A percentile compares a stretch with the other conserved stretches of the same genome.
phyloP scores from a whole-genome alignment of 2,797 vertebrate species.

The Cichlasoma orientale region DNA sequence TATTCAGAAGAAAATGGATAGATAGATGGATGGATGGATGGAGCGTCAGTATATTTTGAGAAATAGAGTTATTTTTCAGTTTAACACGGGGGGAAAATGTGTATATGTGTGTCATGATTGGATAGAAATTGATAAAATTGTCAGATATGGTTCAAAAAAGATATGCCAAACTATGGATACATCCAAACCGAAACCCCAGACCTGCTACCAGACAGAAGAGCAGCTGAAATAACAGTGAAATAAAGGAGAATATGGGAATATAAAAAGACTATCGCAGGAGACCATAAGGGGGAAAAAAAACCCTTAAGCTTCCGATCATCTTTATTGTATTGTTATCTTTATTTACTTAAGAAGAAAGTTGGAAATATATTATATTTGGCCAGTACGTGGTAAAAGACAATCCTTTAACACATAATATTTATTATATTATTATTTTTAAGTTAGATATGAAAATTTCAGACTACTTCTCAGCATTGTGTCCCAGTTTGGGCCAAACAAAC shows the following conservation, averaged over 20 bases:
- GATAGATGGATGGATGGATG: neutral
- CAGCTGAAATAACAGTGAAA: neutral
- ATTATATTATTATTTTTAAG: neutral
- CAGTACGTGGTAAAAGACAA: neutral
- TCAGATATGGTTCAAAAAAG: neutral
- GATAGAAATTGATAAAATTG: neutral
- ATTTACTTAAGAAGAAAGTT: neutral
- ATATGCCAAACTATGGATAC: neutral
- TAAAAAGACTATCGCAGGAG: neutral
- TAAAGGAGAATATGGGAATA: neutral
- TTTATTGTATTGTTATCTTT: neutral
- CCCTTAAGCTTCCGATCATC: neutral
- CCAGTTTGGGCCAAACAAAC: neutral
- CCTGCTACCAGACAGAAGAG: neutral
- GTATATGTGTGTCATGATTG: neutral
- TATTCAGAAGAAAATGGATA: too few relatives aligned
- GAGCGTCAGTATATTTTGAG: neutral
- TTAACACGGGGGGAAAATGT: neutral
- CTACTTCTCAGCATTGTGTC: neutral
- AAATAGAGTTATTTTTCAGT: neutral
- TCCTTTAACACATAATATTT: neutral
- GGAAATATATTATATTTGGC: neutral
- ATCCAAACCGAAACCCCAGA: neutral
- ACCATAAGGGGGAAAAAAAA: neutral
- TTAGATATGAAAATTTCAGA: neutral